These are phyloP conservation scores for Ophraella communa DNA, from an alignment of 2,888 invertebrate species.

Conservation along the genomic window DNA sequence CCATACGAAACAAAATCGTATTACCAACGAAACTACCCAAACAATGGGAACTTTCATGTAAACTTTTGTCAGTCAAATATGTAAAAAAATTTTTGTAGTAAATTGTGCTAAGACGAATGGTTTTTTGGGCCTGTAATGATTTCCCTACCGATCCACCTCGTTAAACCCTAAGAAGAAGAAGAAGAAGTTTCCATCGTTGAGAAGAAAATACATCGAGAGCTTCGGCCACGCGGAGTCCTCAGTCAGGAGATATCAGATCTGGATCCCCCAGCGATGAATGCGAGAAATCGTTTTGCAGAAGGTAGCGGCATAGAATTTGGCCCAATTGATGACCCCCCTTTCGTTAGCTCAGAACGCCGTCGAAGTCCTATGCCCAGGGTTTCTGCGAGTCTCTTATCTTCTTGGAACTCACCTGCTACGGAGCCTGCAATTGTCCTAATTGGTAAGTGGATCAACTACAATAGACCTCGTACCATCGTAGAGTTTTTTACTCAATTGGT, in stretches of 20 bases:
- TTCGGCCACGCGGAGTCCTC: slow-evolving; percentile 80
- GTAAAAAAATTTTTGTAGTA: too few relatives aligned
- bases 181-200: too few relatives aligned
- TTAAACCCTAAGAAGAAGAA: too few relatives aligned
- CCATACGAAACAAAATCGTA: too few relatives aligned
- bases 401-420: slow-evolving; percentile 77
- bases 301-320: slow-evolving; percentile 82
- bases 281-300: slow-evolving; percentile 73
- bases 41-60: too few relatives aligned
- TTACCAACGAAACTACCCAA: too few relatives aligned
- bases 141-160: too few relatives aligned
- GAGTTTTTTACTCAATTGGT: slow-evolving; percentile 71
- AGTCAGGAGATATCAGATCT: slow-evolving; percentile 60
- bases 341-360: slow-evolving; percentile 75
- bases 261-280: slow-evolving; percentile 65
- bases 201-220: slow-evolving; percentile 72
- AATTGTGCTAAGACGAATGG: too few relatives aligned
- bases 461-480: slow-evolving; percentile 76
- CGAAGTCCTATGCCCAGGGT: slow-evolving; percentile 69
- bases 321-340: slow-evolving; percentile 80
- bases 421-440: slow-evolving; percentile 72
- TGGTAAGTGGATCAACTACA: slow-evolving; percentile 64
- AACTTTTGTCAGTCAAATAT: too few relatives aligned
- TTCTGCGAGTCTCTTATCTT: slow-evolving; percentile 81
- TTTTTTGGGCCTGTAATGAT: too few relatives aligned